Base-by-base conservation (phyloP, 2,797 vertebrate genomes). In the Syndactyla subalaris region DNA sequence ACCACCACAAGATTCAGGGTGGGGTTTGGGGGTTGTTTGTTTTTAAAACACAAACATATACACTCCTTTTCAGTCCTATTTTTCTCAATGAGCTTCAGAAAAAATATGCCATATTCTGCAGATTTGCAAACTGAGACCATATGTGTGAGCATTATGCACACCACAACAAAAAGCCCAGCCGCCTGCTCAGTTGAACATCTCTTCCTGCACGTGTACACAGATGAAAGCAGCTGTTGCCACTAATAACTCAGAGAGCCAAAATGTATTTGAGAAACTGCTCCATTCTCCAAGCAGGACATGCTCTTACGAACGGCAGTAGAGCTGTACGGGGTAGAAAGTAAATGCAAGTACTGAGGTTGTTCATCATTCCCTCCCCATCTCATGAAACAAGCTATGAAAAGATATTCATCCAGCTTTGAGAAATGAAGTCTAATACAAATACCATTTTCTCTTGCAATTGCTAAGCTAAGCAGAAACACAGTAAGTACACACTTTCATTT, bases 211-310 rank as follows among this genome's bases (percentile, higher is more conserved):
- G 6, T 21, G 61, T 39, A 82, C 29, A 45, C 89, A 89, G 78
- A 92, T 67, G 91, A 87, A 85, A 87, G 67, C 89, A 94, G 91
- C 71, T 94, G 92, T 21, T 91, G 77, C 46, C 73, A 70, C 77
- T 62, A 29, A 8, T 26, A 59, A 51, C 62, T 61, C 6, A 1
- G 15, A 51, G 59, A 62, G 67, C 48, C 70, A 45, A 95, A 89
- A 66, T 0, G 4, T 20, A 32, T 51, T 79, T 16, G 23, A 87
- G 59, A 67, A 87, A 76, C 23, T 32, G 34, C 26, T 78, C 62
- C 51, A 27, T 24, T 78, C 36, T 19, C 71, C 41, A 85, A n/a
- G 29, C 48, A 73, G 67, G 43, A 66, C 14, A 15, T 7, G 34
- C n/a, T 70, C 32, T 43, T 14, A 63, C 0, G 1, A 68, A 27